Percentiles rank a stretch among this genome's conserved stretches.
These are phyloP conservation scores for Crocuta crocuta DNA, from an alignment of 2,113 vertebrate genomes.

Conservation along the genomic window DNA sequence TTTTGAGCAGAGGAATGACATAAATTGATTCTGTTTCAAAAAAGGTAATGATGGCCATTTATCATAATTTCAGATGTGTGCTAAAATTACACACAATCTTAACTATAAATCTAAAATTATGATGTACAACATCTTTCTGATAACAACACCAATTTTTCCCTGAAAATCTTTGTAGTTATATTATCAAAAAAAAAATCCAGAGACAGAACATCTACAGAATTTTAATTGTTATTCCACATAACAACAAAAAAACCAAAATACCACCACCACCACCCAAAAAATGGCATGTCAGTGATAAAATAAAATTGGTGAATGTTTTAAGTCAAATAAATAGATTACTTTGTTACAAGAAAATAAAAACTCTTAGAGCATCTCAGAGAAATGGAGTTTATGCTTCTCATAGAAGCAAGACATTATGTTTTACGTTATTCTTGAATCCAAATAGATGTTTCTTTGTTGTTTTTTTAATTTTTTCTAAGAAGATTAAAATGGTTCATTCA, in stretches of 20 bases:
- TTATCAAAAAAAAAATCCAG: conserved; percentile 19
- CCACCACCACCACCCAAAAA: background rate
- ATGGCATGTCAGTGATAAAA: background rate
- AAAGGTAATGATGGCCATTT: background rate
- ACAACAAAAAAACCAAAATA: background rate
- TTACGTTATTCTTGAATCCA: conserved; percentile 22
- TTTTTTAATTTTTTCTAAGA: background rate
- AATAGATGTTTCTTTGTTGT: background rate
- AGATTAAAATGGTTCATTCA: background rate
- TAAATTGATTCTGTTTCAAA: background rate
- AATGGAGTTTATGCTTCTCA: background rate
- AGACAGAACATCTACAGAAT: background rate
- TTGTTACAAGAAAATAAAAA: background rate
- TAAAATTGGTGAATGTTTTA: background rate
- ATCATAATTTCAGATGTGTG: background rate
- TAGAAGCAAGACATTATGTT: background rate
- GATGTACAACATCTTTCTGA: background rate
- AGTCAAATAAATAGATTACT: conserved; percentile 5
- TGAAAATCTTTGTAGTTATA: background rate
- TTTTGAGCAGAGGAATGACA: background rate
- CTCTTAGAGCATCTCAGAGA: background rate
- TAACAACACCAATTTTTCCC: background rate
- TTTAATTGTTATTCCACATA: conserved; percentile 3
- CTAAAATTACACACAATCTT: conserved; percentile 36
- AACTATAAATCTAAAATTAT: background rate